Percentiles rank a stretch among this genome's conserved stretches.
phyloP scores from a whole-genome alignment of 2,113 vertebrate genomes.

The Lycocorax pyrrhopterus region DNA sequence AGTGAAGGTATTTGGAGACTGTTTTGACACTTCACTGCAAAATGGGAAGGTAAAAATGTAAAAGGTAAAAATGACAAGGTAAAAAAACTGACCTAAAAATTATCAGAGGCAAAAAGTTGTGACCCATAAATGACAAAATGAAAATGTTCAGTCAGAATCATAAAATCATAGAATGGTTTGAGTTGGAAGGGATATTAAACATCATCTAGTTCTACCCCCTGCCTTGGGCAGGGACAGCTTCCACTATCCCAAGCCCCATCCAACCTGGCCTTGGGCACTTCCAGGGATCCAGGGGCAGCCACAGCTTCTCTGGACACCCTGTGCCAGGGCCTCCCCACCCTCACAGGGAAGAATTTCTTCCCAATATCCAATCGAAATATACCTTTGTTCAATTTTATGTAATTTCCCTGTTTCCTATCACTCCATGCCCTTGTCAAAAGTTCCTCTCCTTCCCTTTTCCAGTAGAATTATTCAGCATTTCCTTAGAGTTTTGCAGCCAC shows the following conservation, averaged over 20 bases:
- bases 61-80: too few species aligned
- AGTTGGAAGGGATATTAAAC: not conserved
- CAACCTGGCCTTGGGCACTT: rapidly evolving
- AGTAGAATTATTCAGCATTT: not conserved
- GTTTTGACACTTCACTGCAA: not conserved
- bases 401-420: rapidly evolving
- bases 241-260: rapidly evolving
- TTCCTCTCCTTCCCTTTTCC: not conserved
- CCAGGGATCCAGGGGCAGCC: not conserved
- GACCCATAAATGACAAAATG: not conserved
- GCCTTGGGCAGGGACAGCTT: not conserved
- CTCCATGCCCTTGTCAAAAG: not conserved
- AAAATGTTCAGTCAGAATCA: rapidly evolving
- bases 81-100: not conserved
- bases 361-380: not conserved
- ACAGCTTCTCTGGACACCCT: not conserved
- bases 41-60: not conserved
- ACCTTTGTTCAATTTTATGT: not conserved
- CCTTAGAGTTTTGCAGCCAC: not conserved
- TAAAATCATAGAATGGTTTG: not conserved
- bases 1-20: not conserved
- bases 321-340: not conserved
- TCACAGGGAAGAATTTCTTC: rapidly evolving
- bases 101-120: not conserved
- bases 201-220: rapidly evolving